Base-by-base conservation (phyloP, 2,888 invertebrate species). In the Arrhopalites spinosus region DNA sequence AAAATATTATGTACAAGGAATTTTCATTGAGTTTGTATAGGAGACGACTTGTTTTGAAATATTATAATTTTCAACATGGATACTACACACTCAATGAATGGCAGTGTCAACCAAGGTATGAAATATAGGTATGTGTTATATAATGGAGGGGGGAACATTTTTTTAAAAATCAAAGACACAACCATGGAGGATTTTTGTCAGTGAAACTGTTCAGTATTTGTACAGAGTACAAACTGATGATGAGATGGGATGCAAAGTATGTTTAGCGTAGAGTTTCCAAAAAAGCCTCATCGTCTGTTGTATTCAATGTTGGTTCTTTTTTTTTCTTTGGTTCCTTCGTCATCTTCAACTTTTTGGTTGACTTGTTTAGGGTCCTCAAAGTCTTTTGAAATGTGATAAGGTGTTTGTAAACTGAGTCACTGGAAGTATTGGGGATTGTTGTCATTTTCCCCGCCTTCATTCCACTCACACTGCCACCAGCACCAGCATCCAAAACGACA, bases 361-460 rank as follows among this genome's bases (percentile, higher is more conserved):
- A 71, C 71, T 71, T 71, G 71, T 59, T 71, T 71, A 56, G 69
- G 61, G 56, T 71, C 53, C 56, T 71, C 71, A 45, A 15, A 56
- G 63, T 53, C 67, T 36, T 36, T 59, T 77, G 77, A 77, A 77
- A 77, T 73, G 61, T 70, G 77, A 77, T 73, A 73, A 76, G 73
- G 73, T 73, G 77, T 73, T 73, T 73, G 77, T 77, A 77, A 77
- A 77, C 73, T 69, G 70, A 77, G 72, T 70, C 53, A 59, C 47
- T 36, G 59, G 30, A 27, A 45, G 36, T 36, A 56, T 70, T 64
- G 71, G 43, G 71, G 15, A 59, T 71, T 25, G 59, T 36, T 71
- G 71, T 71, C 59, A 69, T 71, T 59, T 66, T 61, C 23, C 59
- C 71, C 61, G 71, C 71, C 71, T 71, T 20, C 17, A 27, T 47